phyloP scores from a whole-genome alignment of 2,113 vertebrate species.

The Forbesichthys papilliferus region DNA sequence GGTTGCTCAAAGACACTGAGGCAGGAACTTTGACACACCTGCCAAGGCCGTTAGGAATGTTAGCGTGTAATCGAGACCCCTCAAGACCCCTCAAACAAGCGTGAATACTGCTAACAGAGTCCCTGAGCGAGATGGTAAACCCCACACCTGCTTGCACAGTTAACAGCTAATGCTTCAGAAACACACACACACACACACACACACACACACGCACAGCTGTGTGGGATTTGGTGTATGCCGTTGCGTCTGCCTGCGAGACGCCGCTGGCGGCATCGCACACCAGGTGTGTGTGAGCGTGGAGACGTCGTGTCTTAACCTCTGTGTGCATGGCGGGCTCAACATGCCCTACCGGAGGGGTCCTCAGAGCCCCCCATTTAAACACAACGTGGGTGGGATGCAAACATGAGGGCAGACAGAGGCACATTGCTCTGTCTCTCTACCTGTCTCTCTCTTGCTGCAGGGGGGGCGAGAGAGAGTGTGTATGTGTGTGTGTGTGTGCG shows the following conservation, averaged over 20 bases:
- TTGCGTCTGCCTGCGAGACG: conserved; percentile 15
- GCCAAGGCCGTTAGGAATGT: too few relatives aligned
- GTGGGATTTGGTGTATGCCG: conserved; percentile 11
- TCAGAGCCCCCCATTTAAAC: conserved; percentile 65
- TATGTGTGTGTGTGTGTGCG: too few relatives aligned
- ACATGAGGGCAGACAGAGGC: conserved; percentile 59
- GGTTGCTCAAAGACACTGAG: too few relatives aligned
- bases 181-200: too few relatives aligned
- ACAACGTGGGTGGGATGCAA: conserved; percentile 69
- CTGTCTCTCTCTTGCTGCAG: conserved; percentile 65
- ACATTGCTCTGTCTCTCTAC: conserved; percentile 66
- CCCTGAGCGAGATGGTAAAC: too few relatives aligned
- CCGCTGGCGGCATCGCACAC: conserved; percentile 53
- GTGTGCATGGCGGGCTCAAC: conserved; percentile 35
- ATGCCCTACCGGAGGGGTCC: conserved; percentile 15
- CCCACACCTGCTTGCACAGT: too few relatives aligned
- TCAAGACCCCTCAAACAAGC: too few relatives aligned
- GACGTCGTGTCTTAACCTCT: conserved; percentile 70
- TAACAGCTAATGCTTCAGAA: too few relatives aligned
- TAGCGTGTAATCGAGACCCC: too few relatives aligned
- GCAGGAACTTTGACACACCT: too few relatives aligned
- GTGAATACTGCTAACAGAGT: too few relatives aligned
- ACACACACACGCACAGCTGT: neutral
- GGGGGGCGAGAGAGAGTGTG: conserved; percentile 26
- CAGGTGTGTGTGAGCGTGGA: conserved; percentile 61